Evolutionary conservation across 2,113 vertebrate species (phyloP).

Genomic region (Odocoileus hemionus): DNA sequence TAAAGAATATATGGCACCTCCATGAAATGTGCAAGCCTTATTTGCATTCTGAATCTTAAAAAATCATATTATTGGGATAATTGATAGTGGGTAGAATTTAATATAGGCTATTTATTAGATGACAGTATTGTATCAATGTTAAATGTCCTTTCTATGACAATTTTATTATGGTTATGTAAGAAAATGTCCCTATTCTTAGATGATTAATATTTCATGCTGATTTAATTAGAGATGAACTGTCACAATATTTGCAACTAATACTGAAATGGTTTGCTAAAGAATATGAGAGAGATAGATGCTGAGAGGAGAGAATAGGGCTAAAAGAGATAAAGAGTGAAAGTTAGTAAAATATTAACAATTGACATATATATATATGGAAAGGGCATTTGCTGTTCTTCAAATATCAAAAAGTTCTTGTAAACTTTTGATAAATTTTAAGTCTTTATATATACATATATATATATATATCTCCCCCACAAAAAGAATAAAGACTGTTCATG

Average conservation of each 20-base stretch:
- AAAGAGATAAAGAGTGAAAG: neutral
- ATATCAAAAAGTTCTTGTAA: neutral
- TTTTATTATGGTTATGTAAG: conserved; percentile 8
- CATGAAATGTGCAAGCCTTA: neutral
- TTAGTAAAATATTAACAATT: neutral
- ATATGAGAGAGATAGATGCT: neutral
- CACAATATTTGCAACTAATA: conserved; percentile 36
- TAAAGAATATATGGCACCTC: neutral
- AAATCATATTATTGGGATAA: neutral
- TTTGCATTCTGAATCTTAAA: neutral
- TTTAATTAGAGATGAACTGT: conserved; percentile 47
- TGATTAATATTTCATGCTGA: conserved; percentile 20
- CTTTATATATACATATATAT: neutral
- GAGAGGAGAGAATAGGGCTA: neutral
- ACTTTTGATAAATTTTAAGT: neutral
- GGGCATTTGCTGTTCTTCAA: neutral
- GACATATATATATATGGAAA: neutral
- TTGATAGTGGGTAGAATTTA: conserved; percentile 3
- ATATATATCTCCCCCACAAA: neutral
- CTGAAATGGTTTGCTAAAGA: neutral
- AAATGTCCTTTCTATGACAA: conserved; percentile 10
- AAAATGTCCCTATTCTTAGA: neutral
- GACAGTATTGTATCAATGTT: neutral
- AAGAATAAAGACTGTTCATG: neutral
- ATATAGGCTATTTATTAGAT: neutral